These are phyloP conservation scores for Aphaenogaster rudis DNA, from an alignment of 1,140 invertebrate species.

Conservation along the genomic window DNA sequence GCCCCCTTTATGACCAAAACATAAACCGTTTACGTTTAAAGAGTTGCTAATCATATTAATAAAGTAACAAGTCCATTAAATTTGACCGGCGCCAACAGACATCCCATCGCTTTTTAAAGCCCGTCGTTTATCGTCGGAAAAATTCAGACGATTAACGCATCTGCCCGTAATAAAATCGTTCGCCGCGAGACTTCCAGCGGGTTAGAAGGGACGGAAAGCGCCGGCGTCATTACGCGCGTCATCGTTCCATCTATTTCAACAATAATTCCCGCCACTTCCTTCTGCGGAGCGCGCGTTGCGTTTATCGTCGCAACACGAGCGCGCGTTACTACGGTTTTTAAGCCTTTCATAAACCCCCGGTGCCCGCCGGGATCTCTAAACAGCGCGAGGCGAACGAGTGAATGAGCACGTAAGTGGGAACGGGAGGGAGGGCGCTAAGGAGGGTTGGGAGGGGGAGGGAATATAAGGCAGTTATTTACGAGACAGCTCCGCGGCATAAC, in stretches of 20 bases:
- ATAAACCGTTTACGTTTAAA: not conserved
- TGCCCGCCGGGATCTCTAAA: conserved; percentile 68
- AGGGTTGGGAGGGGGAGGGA: conserved; percentile 71
- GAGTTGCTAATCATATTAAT: not conserved
- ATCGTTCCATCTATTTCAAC: conserved; percentile 31
- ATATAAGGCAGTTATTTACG: conserved; percentile 84
- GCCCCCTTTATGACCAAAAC: not conserved
- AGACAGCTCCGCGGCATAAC: conserved; percentile 83
- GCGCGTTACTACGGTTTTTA: conserved; percentile 70
- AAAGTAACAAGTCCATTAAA: conserved; percentile 36
- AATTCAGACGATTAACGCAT: conserved; percentile 34
- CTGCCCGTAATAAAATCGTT: conserved; percentile 14
- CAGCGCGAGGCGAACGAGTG: conserved; percentile 69
- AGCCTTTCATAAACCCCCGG: conserved; percentile 71
- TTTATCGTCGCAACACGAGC: conserved; percentile 59
- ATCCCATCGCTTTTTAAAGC: conserved; percentile 9
- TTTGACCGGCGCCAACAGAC: conserved; percentile 4
- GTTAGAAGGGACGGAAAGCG: conserved; percentile 1
- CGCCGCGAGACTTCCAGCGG: not conserved
- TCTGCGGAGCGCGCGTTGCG: conserved; percentile 24
- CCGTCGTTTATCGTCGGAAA: conserved; percentile 5
- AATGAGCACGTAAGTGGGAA: conserved; percentile 72
- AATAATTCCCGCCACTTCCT: conserved; percentile 46
- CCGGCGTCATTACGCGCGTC: not conserved
- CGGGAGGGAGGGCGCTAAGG: conserved; percentile 65